A percentile compares a stretch with the other conserved stretches of the same genome.
These are phyloP conservation scores for Electrophaes corylata DNA, from an alignment of 2,888 invertebrate genomes.

Conservation along the genomic window DNA sequence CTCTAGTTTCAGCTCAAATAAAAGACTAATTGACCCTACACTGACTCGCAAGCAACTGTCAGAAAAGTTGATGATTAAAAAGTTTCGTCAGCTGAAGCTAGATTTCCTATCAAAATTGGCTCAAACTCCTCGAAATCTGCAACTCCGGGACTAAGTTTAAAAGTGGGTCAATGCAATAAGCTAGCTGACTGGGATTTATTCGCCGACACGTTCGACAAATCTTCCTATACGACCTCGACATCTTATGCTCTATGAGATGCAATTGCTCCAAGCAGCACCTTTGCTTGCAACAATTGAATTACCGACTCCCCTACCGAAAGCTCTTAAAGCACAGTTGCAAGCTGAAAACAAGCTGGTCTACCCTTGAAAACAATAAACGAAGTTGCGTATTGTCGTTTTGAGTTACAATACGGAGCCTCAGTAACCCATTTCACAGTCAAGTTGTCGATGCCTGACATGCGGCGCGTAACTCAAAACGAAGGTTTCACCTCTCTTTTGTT, in stretches of 20 bases:
- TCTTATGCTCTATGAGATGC: no score
- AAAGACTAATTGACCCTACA: background rate
- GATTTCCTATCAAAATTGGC: slow-evolving; percentile 3
- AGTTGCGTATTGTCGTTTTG: no score
- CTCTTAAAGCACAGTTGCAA: no score
- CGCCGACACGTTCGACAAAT: background rate
- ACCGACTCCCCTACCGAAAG: no score
- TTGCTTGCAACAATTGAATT: no score
- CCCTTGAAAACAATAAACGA: no score
- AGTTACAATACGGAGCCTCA: no score
- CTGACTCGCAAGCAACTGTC: background rate
- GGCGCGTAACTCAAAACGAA: background rate
- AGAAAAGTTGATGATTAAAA: slow-evolving; percentile 17
- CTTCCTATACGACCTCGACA: no score
- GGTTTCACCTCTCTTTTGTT: background rate
- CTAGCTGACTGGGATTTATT: background rate
- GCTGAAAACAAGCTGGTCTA: no score
- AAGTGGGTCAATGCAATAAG: slow-evolving; percentile 28
- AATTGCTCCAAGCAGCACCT: no score
- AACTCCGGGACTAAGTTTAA: slow-evolving; percentile 16
- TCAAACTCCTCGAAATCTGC: background rate
- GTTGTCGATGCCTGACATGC: background rate
- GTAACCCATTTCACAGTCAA: background rate
- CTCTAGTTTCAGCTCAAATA: no score
- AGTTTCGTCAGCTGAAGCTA: slow-evolving; percentile 7